These are phyloP conservation scores for Erethizon dorsatum DNA, from an alignment of 2,797 vertebrate genomes.

Conservation along the genomic window DNA sequence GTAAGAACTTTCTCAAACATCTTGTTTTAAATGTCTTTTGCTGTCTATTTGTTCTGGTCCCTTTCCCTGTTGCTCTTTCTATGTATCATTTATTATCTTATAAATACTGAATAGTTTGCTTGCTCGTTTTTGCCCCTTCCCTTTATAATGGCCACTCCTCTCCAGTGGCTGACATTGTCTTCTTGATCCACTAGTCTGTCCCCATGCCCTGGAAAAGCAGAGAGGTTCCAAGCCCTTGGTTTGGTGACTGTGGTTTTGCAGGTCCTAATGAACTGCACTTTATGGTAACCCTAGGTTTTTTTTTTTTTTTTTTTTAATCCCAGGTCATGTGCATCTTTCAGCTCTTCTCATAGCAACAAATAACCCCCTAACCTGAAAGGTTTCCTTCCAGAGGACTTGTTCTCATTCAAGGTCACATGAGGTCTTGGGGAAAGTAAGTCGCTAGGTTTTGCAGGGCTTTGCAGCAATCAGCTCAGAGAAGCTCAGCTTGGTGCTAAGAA, in stretches of 20 bases:
- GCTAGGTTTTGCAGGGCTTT: background rate
- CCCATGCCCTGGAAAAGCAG: background rate
- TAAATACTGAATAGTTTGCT: background rate
- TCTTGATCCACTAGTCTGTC: background rate
- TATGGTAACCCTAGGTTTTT: background rate
- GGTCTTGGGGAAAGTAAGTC: background rate
- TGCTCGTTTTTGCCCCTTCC: background rate
- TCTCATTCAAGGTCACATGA: background rate
- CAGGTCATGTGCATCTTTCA: background rate
- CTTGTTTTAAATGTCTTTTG: background rate
- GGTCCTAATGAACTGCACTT: background rate
- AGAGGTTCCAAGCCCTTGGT: background rate
- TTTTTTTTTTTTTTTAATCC: background rate
- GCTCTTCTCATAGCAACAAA: background rate
- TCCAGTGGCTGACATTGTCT: background rate
- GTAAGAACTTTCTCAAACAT: background rate
- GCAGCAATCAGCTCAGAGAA: background rate
- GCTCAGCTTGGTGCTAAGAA: background rate
- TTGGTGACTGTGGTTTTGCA: background rate
- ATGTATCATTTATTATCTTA: background rate
- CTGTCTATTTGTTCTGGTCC: background rate
- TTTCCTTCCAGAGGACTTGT: background rate
- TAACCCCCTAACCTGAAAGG: background rate
- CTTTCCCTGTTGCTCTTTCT: background rate
- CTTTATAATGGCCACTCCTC: background rate